Percentiles rank a stretch among this genome's conserved stretches.
Conservation (phyloP, 1,140 invertebrate genomes). For the Agraylea sexmaculata region DNA sequence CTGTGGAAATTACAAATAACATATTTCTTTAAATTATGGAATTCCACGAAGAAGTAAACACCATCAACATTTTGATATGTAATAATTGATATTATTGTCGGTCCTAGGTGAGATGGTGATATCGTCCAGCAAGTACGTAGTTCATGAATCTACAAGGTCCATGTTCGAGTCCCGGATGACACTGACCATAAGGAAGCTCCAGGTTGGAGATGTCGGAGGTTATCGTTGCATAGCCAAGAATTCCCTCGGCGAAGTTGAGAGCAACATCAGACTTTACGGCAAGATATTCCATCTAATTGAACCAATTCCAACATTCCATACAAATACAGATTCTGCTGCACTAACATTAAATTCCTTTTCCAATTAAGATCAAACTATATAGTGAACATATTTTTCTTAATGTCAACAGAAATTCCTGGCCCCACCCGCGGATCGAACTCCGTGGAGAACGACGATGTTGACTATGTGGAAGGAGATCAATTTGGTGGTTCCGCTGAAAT, state of each 20-base stretch:
- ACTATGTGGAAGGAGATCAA: slow-evolving; percentile 26
- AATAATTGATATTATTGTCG: slow-evolving; percentile 11
- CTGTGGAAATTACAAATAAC: too few relatives aligned
- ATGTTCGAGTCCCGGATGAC: slow-evolving; percentile 75
- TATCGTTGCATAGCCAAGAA: slow-evolving; percentile 88
- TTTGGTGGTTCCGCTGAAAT: slow-evolving; percentile 31
- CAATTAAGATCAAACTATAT: not conserved
- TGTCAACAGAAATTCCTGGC: slow-evolving; percentile 40
- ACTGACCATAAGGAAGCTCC: slow-evolving; percentile 66
- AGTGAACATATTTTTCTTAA: slow-evolving; percentile 19
- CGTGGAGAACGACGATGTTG: slow-evolving; percentile 23
- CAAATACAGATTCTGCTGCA: not conserved
- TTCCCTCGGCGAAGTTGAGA: slow-evolving; percentile 78
- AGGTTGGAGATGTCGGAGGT: slow-evolving; percentile 67
- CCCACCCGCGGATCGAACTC: slow-evolving; percentile 29
- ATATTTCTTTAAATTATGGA: too few relatives aligned
- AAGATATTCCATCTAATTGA: slow-evolving; percentile 32
- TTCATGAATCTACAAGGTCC: slow-evolving; percentile 58
- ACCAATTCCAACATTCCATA: not conserved
- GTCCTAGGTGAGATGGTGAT: slow-evolving; percentile 70
- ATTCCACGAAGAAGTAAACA: too few relatives aligned
- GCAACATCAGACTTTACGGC: slow-evolving; percentile 83
- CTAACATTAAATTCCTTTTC: not conserved
- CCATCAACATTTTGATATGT: slow-evolving; percentile 8
- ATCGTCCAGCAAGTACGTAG: slow-evolving; percentile 66